Evolutionary conservation across 2,888 invertebrate genomes (phyloP).

Genomic region (Meandrusa payeni): DNA sequence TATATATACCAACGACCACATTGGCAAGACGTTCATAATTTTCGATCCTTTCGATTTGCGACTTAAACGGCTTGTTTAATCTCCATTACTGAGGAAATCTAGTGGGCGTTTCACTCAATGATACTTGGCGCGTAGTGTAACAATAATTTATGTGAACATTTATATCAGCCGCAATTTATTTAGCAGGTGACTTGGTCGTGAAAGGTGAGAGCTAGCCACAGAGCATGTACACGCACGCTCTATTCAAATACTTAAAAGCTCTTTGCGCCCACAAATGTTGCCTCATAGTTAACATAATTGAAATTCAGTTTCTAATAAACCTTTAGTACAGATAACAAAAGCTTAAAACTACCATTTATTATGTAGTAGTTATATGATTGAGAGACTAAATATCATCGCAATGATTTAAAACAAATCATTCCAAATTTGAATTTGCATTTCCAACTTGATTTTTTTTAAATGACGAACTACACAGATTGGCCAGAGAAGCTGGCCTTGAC

Average conservation of each 20-base stretch:
- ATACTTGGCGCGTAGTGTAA: constrained; percentile 42
- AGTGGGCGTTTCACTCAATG: constrained; percentile 42
- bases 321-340: too few relatives aligned
- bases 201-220: constrained; percentile 40
- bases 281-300: constrained; percentile 9
- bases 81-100: constrained; percentile 32
- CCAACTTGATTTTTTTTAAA: too few relatives aligned
- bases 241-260: constrained; percentile 9
- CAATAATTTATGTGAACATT: constrained; percentile 59
- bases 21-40: constrained; percentile 14
- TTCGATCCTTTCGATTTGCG: constrained; percentile 19
- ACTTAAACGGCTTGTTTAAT: constrained; percentile 31
- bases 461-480: too few relatives aligned
- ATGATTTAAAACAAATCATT: too few relatives aligned
- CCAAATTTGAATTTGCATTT: too few relatives aligned
- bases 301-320: too few relatives aligned
- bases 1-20: constrained; percentile 10
- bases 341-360: too few relatives aligned
- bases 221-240: constrained; percentile 14
- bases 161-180: constrained; percentile 56
- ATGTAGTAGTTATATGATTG: too few relatives aligned
- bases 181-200: constrained; percentile 53
- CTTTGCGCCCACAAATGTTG: constrained; percentile 9
- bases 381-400: too few relatives aligned
- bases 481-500: too few relatives aligned